Evolutionary conservation across 2,888 invertebrate genomes (phyloP).

Genomic region (Agrotis segetum): DNA sequence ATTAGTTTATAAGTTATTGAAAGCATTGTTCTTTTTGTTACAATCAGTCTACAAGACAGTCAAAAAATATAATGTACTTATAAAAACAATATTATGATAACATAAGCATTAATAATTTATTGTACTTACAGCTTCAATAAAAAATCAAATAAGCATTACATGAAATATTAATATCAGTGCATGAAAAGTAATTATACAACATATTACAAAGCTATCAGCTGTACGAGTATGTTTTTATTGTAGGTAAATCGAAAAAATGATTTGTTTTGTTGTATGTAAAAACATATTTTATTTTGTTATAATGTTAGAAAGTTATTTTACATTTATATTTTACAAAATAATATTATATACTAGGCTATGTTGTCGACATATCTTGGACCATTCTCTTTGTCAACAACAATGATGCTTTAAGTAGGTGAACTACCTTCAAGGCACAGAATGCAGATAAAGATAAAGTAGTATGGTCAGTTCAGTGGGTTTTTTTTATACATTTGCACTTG

Average conservation of each 20-base stretch:
- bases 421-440: conserved; percentile 8
- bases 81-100: conserved; percentile 21
- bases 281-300: conserved; percentile 26
- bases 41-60: conserved; percentile 12
- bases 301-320: conserved; percentile 9
- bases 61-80: conserved; percentile 30
- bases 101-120: background rate
- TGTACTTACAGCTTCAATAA: conserved; percentile 20
- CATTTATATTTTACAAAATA: background rate
- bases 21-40: conserved; percentile 18
- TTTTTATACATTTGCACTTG: no score
- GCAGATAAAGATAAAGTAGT: conserved; percentile 4
- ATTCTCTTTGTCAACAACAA: conserved; percentile 10
- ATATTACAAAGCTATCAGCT: conserved; percentile 7
- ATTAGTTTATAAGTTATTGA: conserved; percentile 16
- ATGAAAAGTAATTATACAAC: background rate
- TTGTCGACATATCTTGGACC: conserved; percentile 25
- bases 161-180: conserved; percentile 1
- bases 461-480: background rate
- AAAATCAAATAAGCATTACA: background rate
- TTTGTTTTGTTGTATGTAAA: conserved; percentile 41
- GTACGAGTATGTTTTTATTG: conserved; percentile 9
- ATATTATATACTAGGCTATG: conserved; percentile 4
- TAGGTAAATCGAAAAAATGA: conserved; percentile 14
- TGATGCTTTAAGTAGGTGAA: background rate